phyloP scores from a whole-genome alignment of 2,888 invertebrate species.

The Torymus aiolomorphi region DNA sequence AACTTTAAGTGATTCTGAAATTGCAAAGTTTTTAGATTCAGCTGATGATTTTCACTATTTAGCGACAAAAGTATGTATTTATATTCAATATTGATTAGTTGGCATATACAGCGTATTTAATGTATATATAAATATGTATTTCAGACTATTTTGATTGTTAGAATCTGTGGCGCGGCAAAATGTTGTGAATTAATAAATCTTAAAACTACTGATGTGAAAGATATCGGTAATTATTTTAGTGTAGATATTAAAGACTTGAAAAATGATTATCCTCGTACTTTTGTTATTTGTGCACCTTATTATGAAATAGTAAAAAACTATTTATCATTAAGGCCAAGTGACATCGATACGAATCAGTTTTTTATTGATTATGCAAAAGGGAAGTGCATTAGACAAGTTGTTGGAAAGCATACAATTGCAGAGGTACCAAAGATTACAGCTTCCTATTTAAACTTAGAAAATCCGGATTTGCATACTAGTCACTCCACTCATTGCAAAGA shows the following conservation, averaged over 20 bases:
- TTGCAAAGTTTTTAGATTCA: conserved; percentile 10
- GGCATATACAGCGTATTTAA: background rate
- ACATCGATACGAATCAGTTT: background rate
- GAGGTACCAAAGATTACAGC: conserved; percentile 14
- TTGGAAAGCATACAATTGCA: conserved; percentile 20
- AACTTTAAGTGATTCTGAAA: background rate
- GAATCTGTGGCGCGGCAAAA: background rate
- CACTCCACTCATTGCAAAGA: background rate
- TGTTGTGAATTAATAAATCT: conserved; percentile 16
- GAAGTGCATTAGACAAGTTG: conserved; percentile 1
- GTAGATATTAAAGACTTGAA: conserved; percentile 4
- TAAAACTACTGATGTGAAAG: conserved; percentile 7
- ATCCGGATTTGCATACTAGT: conserved; percentile 16
- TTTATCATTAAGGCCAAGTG: too few species aligned
- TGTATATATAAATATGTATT: conserved; percentile 1
- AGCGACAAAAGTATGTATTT: too few species aligned
- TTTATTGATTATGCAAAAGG: background rate
- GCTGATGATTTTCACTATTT: too few species aligned
- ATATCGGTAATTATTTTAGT: background rate
- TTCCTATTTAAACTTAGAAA: conserved; percentile 11
- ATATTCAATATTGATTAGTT: background rate
- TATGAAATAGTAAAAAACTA: conserved; percentile 14
- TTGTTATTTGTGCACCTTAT: conserved; percentile 10
- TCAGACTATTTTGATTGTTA: conserved; percentile 11
- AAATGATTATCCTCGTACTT: conserved; percentile 20